These are phyloP conservation scores for Rotaria socialis DNA, from an alignment of 2,888 invertebrate species.

Conservation along the genomic window DNA sequence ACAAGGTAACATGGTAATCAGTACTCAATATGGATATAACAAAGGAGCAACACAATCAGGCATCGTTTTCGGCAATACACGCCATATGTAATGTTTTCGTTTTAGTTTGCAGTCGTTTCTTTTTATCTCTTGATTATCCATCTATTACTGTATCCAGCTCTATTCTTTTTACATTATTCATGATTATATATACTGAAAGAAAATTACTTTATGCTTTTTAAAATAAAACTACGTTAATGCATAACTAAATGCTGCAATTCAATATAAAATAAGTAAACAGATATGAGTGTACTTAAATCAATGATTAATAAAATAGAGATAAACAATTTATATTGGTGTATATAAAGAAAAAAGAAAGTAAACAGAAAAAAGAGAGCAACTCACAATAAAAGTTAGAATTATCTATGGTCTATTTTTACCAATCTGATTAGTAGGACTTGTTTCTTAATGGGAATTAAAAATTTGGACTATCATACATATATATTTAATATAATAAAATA, in stretches of 20 bases:
- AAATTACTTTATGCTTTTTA: neutral
- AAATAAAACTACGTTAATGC: neutral
- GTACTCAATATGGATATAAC: constrained; percentile 42
- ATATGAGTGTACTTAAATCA: neutral
- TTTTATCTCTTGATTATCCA: neutral
- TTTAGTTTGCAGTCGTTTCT: too few relatives aligned
- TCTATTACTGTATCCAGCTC: neutral
- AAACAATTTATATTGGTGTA: neutral
- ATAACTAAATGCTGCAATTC: neutral
- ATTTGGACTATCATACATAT: too few relatives aligned
- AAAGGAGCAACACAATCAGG: constrained; percentile 42
- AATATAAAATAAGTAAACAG: neutral
- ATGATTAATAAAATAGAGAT: neutral
- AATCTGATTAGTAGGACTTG: neutral
- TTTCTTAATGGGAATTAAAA: neutral
- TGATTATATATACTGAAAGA: neutral
- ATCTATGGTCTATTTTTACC: neutral
- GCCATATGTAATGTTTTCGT: constrained; percentile 37
- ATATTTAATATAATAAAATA: too few relatives aligned
- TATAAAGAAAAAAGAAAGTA: neutral
- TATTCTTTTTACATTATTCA: neutral
- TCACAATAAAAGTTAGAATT: too few relatives aligned
- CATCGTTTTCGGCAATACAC: constrained; percentile 41
- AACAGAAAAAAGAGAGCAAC: too few relatives aligned
- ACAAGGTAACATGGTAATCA: constrained; percentile 34